Evolutionary conservation across 2,113 vertebrate genomes (phyloP), one percentile per base, ranked within the genome.

Genomic region (Myocastor coypus): DNA sequence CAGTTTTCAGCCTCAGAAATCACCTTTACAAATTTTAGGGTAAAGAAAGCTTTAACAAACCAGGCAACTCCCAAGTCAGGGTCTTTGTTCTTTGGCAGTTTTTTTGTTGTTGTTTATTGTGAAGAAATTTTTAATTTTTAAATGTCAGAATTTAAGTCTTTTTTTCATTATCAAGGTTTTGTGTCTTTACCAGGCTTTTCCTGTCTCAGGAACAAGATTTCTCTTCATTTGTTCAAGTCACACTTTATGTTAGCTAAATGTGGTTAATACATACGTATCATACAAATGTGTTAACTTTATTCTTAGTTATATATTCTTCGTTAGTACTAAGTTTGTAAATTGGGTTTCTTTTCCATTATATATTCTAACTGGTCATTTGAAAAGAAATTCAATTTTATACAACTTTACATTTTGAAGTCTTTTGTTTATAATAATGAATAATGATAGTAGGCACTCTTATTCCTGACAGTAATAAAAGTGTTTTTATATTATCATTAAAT

Each of bases 1-100:
- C 81, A n/a, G 16, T 57, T 82, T 86, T 92, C 75, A 68, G 11
- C 89, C 82, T 86, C 78, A 86, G 57, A 96, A 81, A 61, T 82
- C 77, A 87, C 57, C 52, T 80, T 94, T 26, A 82, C 28, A 63
- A 63, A 69, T 83, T 88, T 91, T 66, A 91, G 64, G 64, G 7
- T 24, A 22, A 81, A 85, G 55, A 85, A 86, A 75, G 73, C 73
- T 93, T 52, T 17, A 37, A 55, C 46, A 82, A 71, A 34, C 71
- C 80, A 85, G 12, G 61, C 50, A n/a, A 91, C 46, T 81, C 57
- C 50, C 34, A 75, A 82, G 34, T 82, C 82, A 50, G n/a, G 30
- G 82, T 37, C 26, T 87, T 91, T 82, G 46, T 83, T 59, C 32
- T 89, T 83, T 50, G 42, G 64, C 11, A 9, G 40, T 52, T 68